A percentile compares a stretch with the other conserved stretches of the same genome.
Conservation (phyloP, 2,888 invertebrate species). For the Sinohyriopsis cumingii region DNA sequence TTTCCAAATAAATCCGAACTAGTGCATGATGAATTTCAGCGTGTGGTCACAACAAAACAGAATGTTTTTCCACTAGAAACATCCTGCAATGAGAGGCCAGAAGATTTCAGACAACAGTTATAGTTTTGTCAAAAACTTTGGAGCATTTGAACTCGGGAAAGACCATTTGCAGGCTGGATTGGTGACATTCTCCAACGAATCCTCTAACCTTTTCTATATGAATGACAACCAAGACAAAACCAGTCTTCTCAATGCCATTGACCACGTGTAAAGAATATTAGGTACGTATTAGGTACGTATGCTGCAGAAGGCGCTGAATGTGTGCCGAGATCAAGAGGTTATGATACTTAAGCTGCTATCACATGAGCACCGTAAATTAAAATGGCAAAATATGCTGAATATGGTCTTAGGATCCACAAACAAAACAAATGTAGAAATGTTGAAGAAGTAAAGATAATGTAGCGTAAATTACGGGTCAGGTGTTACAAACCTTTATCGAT, state of each 20-base stretch:
- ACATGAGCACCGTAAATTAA: too few species aligned
- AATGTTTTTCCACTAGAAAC: conserved; percentile 41
- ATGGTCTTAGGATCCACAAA: too few species aligned
- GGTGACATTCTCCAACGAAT: conserved; percentile 33
- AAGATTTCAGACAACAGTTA: conserved; percentile 39
- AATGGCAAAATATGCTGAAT: too few species aligned
- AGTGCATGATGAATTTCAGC: conserved; percentile 14
- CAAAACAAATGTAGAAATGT: too few species aligned
- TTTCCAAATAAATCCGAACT: too few species aligned
- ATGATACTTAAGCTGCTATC: too few species aligned
- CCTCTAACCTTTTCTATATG: conserved; percentile 34
- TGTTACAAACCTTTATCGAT: too few species aligned
- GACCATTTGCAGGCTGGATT: conserved; percentile 28
- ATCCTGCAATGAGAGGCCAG: conserved; percentile 34
- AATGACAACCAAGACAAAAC: conserved; percentile 25
- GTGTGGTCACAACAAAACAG: conserved; percentile 36
- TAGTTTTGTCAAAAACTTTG: too few species aligned
- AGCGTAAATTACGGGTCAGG: too few species aligned
- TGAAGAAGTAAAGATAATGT: too few species aligned
- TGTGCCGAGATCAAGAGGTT: too few species aligned
- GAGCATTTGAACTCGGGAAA: conserved; percentile 24
- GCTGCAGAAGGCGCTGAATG: neutral
- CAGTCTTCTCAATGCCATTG: conserved; percentile 26
- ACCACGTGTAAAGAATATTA: conserved; percentile 16
- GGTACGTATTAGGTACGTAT: conserved; percentile 21